These are phyloP conservation scores for Polyodon spathula DNA, from an alignment of 2,113 vertebrate genomes.

Conservation along the genomic window DNA sequence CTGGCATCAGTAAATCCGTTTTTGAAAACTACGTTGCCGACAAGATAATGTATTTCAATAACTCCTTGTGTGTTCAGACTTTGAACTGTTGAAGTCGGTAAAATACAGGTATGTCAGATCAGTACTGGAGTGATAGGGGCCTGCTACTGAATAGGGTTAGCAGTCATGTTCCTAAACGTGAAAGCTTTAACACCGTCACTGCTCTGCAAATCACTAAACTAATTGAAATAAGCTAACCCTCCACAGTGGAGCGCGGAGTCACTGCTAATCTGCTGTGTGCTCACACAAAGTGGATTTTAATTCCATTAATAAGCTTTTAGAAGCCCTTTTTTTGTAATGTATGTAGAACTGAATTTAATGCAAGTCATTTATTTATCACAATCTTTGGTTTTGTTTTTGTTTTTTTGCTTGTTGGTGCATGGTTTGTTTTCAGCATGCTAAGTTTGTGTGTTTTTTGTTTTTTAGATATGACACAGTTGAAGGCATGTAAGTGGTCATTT, in stretches of 20 bases:
- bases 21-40: too few species aligned
- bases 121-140: neutral
- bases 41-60: neutral
- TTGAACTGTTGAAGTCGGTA: neutral
- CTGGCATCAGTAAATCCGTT: too few species aligned
- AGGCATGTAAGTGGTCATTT: slow-evolving; percentile 86
- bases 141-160: neutral
- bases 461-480: slow-evolving; percentile 88
- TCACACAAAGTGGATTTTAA: too few species aligned
- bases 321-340: too few species aligned
- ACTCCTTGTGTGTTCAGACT: neutral
- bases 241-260: slow-evolving; percentile 17
- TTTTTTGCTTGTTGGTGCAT: slow-evolving; percentile 53
- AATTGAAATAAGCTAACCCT: slow-evolving; percentile 30
- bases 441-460: slow-evolving; percentile 71
- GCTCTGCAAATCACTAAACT: slow-evolving; percentile 1
- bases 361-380: too few species aligned
- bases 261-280: slow-evolving; percentile 19
- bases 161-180: neutral
- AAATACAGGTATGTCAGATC: neutral
- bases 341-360: too few species aligned
- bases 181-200: neutral
- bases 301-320: too few species aligned
- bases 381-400: neutral
- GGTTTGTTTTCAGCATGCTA: slow-evolving; percentile 73